Evolutionary conservation across 2,797 vertebrate species (phyloP).

Genomic region (Epinephelus coioides): DNA sequence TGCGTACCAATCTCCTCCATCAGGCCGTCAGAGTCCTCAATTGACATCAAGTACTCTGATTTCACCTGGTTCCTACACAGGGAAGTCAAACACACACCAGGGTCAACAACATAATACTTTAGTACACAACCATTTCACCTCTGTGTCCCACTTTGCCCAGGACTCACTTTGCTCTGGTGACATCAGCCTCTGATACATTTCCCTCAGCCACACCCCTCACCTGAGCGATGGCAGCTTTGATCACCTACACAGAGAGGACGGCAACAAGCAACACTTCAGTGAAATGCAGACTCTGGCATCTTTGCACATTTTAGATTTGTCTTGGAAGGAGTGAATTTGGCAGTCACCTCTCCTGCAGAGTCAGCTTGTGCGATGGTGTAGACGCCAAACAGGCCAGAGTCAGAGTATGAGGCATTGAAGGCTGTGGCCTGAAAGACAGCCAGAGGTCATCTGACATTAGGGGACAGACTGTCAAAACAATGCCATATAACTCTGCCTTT

Average conservation of each 20-base stretch:
- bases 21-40: conserved; percentile 88
- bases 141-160: neutral
- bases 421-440: conserved; percentile 88
- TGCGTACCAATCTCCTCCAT: conserved; percentile 93
- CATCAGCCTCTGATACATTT: conserved; percentile 84
- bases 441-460: conserved; percentile 16
- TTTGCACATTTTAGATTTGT: conserved; percentile 15
- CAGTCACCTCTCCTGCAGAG: conserved; percentile 88
- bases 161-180: conserved; percentile 92
- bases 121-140: neutral
- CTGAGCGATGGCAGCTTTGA: conserved; percentile 90
- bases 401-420: conserved; percentile 92
- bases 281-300: neutral
- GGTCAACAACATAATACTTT: neutral
- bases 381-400: conserved; percentile 95
- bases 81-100: neutral
- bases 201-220: conserved; percentile 89
- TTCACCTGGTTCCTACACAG: conserved; percentile 90
- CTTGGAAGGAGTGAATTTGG: neutral
- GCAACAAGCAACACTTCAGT: neutral
- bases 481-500: neutral
- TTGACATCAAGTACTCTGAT: conserved; percentile 90
- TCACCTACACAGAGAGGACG: conserved; percentile 84
- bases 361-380: conserved; percentile 90
- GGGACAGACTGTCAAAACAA: neutral